Percentiles rank a stretch among this genome's conserved stretches.
These are phyloP conservation scores for Caenorhabditis imperialis DNA, from an alignment of 2,888 invertebrate genomes.

Conservation along the genomic window DNA sequence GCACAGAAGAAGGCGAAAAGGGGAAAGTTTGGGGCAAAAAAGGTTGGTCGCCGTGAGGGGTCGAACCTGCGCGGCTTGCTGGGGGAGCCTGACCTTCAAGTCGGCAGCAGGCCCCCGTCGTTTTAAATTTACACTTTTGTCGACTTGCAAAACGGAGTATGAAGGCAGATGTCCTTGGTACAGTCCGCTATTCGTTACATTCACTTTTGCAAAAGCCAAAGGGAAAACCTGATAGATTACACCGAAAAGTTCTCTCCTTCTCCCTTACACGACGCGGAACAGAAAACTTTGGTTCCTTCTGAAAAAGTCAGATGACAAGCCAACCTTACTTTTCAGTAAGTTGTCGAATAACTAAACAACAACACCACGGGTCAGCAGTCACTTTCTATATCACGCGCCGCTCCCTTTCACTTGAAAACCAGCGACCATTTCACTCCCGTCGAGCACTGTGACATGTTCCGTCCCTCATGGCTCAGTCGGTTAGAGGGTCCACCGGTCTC, in stretches of 20 bases:
- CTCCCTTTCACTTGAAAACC: too few species aligned
- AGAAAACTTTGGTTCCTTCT: constrained; percentile 4
- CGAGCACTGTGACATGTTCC: neutral
- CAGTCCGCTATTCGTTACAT: too few species aligned
- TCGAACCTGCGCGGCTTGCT: too few species aligned
- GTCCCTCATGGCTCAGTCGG: constrained; percentile 75
- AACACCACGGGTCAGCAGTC: constrained; percentile 1
- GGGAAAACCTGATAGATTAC: constrained; percentile 9
- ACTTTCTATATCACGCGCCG: neutral
- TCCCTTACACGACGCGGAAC: constrained; percentile 8
- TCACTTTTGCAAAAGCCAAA: constrained; percentile 6
- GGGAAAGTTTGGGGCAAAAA: constrained; percentile 18
- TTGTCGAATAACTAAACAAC: constrained; percentile 8
- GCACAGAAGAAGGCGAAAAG: neutral
- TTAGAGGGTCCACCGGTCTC: constrained; percentile 78
- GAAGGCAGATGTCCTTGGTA: too few species aligned
- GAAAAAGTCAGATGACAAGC: constrained; percentile 28
- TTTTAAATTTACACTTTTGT: too few species aligned
- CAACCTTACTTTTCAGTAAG: constrained; percentile 24
- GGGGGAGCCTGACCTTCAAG: too few species aligned
- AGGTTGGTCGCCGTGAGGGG: too few species aligned
- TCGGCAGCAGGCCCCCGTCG: too few species aligned
- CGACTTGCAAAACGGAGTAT: too few species aligned
- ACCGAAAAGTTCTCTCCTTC: neutral
- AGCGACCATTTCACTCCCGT: neutral